A percentile compares a stretch with the other conserved stretches of the same genome.
Evolutionary conservation across 2,888 invertebrate species (phyloP).

Genomic region (Cryptophagus acutangulus): DNA sequence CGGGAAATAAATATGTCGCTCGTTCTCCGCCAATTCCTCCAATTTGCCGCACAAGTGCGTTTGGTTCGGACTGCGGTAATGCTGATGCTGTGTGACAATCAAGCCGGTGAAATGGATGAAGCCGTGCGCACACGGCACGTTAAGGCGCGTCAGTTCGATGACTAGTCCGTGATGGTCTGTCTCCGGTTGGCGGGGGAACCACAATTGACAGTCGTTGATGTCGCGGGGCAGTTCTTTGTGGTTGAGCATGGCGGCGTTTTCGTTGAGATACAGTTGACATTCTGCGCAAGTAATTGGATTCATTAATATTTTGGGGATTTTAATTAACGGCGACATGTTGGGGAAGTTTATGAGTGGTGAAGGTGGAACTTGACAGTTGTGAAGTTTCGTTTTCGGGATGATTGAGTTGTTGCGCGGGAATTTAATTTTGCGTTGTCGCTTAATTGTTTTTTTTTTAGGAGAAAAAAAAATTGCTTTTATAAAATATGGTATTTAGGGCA

Average conservation of each 20-base stretch:
- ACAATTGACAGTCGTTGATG: conserved; percentile 52
- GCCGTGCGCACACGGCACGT: conserved; percentile 62
- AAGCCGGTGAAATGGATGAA: conserved; percentile 56
- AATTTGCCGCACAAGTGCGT: conserved; percentile 63
- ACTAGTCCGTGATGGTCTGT: conserved; percentile 59
- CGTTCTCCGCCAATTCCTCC: conserved; percentile 58
- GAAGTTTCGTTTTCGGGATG: too few relatives aligned
- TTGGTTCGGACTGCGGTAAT: conserved; percentile 36
- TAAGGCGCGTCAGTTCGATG: conserved; percentile 61
- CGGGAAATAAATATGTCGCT: conserved; percentile 59
- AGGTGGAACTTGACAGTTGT: too few relatives aligned
- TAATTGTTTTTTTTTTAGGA: too few relatives aligned
- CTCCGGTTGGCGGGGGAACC: conserved; percentile 48
- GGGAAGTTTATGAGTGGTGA: too few relatives aligned
- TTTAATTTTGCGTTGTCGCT: too few relatives aligned
- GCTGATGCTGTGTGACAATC: conserved; percentile 38
- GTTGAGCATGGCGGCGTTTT: conserved; percentile 50
- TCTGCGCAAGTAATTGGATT: conserved; percentile 52
- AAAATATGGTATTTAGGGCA: too few relatives aligned
- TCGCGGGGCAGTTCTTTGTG: conserved; percentile 52
- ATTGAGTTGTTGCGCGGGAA: too few relatives aligned
- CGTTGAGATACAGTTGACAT: conserved; percentile 54
- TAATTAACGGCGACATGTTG: too few relatives aligned
- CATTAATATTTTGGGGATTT: too few relatives aligned
- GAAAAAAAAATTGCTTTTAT: too few relatives aligned